Percentiles rank a stretch among this genome's conserved stretches.
Conservation (phyloP, 2,113 vertebrate genomes). For the Ophthalmolycus amberensis region DNA sequence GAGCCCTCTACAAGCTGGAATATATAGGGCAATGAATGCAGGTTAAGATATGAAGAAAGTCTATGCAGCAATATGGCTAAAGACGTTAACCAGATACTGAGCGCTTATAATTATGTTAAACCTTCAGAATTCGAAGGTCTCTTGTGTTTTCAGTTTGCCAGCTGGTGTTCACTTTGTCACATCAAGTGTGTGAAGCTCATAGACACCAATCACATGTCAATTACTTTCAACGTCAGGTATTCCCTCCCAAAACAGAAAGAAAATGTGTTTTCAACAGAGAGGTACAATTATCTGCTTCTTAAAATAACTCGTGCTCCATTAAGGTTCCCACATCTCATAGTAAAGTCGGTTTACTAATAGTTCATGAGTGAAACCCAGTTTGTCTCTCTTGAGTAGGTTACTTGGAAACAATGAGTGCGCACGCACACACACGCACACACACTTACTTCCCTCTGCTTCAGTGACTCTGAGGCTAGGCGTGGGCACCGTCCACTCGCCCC, state of each 20-base stretch:
- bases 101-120: background rate
- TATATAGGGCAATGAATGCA: background rate
- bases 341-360: background rate
- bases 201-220: background rate
- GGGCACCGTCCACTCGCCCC: conserved; percentile 68
- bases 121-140: background rate
- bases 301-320: background rate
- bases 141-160: background rate
- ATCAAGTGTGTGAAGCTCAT: background rate
- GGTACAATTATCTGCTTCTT: background rate
- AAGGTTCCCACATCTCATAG: background rate
- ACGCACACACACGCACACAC: conserved; percentile 13
- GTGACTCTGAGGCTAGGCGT: conserved; percentile 55
- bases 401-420: background rate
- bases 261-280: background rate
- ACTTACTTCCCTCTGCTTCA: conserved; percentile 53
- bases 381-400: conserved; percentile 24
- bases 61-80: background rate
- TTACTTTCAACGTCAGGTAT: background rate
- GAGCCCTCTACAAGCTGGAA: background rate
- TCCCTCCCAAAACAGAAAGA: background rate
- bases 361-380: conserved; percentile 11
- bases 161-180: background rate
- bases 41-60: background rate
- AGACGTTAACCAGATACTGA: background rate